phyloP scores from a whole-genome alignment of 2,888 invertebrate species.

The Sycophila texana region DNA sequence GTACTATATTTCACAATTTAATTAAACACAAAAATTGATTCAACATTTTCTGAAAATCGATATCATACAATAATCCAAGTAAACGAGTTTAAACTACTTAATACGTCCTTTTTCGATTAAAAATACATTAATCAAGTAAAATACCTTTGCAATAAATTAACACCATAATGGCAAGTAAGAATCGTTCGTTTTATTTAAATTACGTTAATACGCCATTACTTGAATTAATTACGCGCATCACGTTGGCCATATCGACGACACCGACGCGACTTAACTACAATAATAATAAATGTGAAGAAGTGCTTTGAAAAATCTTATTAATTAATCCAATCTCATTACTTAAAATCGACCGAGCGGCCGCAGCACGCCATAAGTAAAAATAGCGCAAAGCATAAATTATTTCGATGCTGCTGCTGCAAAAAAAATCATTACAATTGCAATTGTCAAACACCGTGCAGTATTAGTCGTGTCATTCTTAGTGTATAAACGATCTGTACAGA shows the following conservation, averaged over 20 bases:
- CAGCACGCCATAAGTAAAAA: constrained; percentile 6
- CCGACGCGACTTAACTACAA: not conserved
- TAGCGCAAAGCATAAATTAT: not conserved
- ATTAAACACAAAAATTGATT: no score
- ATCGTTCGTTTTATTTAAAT: not conserved
- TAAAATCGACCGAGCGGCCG: not conserved
- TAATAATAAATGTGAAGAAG: constrained; percentile 13
- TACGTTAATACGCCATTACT: not conserved
- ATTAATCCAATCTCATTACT: not conserved
- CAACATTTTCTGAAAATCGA: no score
- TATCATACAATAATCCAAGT: no score
- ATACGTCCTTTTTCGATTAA: no score
- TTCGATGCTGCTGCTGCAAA: not conserved
- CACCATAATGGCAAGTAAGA: no score
- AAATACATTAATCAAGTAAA: no score
- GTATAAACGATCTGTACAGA: not conserved
- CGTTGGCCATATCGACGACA: constrained; percentile 17
- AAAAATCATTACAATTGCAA: not conserved
- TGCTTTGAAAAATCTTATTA: constrained; percentile 33
- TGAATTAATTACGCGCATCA: not conserved
- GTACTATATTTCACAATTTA: no score
- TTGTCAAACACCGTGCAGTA: constrained; percentile 49
- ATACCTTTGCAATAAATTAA: no score
- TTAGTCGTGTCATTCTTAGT: constrained; percentile 29
- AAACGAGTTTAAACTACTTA: no score